These are phyloP conservation scores for Apostichopus californicus DNA, from an alignment of 35 echinoderm and acorn worm genomes.

Conservation along the genomic window DNA sequence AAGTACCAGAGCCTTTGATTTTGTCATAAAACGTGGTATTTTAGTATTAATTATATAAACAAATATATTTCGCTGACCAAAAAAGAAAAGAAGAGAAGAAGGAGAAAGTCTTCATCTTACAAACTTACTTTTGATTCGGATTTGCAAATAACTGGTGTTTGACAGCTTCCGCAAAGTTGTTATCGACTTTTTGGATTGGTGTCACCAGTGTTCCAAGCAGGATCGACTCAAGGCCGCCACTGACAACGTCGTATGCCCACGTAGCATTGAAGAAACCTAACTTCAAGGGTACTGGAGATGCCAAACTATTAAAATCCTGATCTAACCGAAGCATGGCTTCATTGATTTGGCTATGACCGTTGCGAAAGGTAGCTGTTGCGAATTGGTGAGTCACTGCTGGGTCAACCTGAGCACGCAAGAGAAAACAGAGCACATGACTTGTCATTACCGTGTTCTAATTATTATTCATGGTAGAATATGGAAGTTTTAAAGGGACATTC, in stretches of 20 bases:
- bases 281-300: constrained; percentile 31
- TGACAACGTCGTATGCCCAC: neutral
- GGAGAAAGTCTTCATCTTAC: no score
- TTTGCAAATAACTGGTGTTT: constrained; percentile 62
- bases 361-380: constrained; percentile 54
- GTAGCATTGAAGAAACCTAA: constrained; percentile 58
- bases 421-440: neutral
- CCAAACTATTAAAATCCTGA: constrained; percentile 36
- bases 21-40: no score
- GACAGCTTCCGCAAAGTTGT: constrained; percentile 55
- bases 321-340: constrained; percentile 41
- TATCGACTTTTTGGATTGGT: constrained; percentile 53
- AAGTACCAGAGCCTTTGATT: no score
- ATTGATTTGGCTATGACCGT: constrained; percentile 59
- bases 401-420: constrained; percentile 24
- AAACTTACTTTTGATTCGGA: constrained; percentile 45
- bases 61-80: no score
- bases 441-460: no score
- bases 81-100: no score
- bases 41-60: no score
- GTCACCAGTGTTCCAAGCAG: constrained; percentile 31
- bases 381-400: constrained; percentile 46
- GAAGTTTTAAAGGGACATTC: no score
- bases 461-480: no score
- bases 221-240: constrained; percentile 56